Conservation (phyloP, 2,797 vertebrate species). For the Picus viridis region DNA sequence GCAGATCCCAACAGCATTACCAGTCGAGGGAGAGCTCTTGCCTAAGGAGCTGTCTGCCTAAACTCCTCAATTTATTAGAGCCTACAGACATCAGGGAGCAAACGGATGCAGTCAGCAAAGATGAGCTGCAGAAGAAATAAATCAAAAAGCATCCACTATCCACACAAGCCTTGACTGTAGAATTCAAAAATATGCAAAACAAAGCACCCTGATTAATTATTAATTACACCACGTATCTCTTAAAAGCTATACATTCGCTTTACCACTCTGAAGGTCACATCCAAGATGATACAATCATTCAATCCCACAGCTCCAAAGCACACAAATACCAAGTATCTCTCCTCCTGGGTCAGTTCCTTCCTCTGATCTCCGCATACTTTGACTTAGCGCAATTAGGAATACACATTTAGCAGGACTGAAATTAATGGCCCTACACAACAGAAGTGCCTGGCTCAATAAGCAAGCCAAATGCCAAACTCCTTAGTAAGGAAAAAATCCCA, state of each 20-base stretch:
- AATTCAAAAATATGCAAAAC: conserved; percentile 58
- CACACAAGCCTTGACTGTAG: conserved; percentile 45
- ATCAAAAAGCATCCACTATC: conserved; percentile 66
- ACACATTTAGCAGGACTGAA: background rate
- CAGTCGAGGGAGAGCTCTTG: conserved; percentile 45
- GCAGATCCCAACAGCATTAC: conserved; percentile 66
- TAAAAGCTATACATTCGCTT: conserved; percentile 41
- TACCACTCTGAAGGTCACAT: conserved; percentile 33
- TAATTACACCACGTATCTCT: background rate
- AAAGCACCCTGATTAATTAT: conserved; percentile 60
- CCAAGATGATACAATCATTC: conserved; percentile 35
- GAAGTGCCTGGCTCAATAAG: background rate
- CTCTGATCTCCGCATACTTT: conserved; percentile 34
- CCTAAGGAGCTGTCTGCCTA: conserved; percentile 75
- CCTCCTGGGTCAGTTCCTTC: background rate
- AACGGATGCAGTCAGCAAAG: conserved; percentile 68
- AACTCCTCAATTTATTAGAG: conserved; percentile 75
- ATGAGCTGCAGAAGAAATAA: conserved; percentile 54
- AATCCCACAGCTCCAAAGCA: conserved; percentile 33
- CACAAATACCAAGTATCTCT: background rate
- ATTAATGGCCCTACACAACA: conserved; percentile 19
- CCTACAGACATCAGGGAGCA: conserved; percentile 74
- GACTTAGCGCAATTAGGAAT: conserved; percentile 46
- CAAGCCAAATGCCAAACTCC: background rate
- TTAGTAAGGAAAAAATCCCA: background rate